Evolutionary conservation across 1,140 invertebrate genomes (phyloP).

Genomic region (Orussus abietinus): DNA sequence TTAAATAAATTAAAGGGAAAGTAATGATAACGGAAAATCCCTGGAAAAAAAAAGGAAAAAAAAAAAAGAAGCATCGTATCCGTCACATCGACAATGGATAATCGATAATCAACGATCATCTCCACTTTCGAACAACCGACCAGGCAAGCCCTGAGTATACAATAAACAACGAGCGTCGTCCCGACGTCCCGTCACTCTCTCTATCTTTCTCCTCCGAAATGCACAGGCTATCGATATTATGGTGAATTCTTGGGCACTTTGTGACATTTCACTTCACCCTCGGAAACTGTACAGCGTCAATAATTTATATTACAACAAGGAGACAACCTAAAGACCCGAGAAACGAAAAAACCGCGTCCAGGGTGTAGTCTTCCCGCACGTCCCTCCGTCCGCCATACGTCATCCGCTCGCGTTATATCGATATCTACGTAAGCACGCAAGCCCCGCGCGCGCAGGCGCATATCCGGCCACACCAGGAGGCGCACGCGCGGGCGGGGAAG

Average conservation of each 20-base stretch:
- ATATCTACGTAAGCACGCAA: slow-evolving; percentile 31
- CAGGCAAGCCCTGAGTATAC: too few relatives aligned
- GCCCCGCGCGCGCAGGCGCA: slow-evolving; percentile 15
- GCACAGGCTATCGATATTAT: slow-evolving; percentile 34
- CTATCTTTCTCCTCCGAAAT: slow-evolving; percentile 25
- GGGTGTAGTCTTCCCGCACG: too few relatives aligned
- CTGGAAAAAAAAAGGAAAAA: slow-evolving; percentile 10
- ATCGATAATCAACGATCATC: neutral
- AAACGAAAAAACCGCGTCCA: too few relatives aligned
- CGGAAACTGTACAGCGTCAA: slow-evolving; percentile 48
- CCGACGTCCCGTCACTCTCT: too few relatives aligned
- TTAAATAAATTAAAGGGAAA: too few relatives aligned
- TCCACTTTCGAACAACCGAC: too few relatives aligned
- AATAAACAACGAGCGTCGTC: too few relatives aligned
- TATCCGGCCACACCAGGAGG: too few relatives aligned
- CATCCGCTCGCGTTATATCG: slow-evolving; percentile 29
- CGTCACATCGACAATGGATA: slow-evolving; percentile 1
- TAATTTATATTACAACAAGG: slow-evolving; percentile 47
- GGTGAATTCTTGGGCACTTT: slow-evolving; percentile 49
- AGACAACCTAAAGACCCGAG: too few relatives aligned
- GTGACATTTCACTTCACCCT: slow-evolving; percentile 52
- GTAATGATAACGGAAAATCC: slow-evolving; percentile 10
- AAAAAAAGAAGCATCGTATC: neutral
- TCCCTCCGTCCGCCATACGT: slow-evolving; percentile 39
- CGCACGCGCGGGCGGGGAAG: too few relatives aligned